Percentiles rank a stretch among this genome's conserved stretches.
Conservation (phyloP, 2,113 vertebrate genomes). For the Progne subis region DNA sequence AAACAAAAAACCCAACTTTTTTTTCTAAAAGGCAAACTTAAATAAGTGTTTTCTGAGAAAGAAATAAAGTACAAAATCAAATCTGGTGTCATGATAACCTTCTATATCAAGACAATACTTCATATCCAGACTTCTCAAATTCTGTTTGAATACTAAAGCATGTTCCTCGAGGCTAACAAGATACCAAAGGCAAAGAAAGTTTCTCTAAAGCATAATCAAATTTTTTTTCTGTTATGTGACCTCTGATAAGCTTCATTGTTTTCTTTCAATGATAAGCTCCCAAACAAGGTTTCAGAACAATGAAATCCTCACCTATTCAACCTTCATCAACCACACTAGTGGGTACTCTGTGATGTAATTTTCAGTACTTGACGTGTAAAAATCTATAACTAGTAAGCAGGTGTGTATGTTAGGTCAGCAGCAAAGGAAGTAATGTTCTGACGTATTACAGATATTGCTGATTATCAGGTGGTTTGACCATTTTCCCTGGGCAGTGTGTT, state of each 20-base stretch:
- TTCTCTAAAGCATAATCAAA: constrained; percentile 60
- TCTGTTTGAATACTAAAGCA: constrained; percentile 45
- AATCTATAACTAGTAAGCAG: neutral
- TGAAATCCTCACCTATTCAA: neutral
- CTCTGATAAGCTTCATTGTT: constrained; percentile 29
- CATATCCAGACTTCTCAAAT: constrained; percentile 18
- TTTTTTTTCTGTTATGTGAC: constrained; percentile 25
- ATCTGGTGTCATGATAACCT: neutral
- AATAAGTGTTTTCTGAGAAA: constrained; percentile 11
- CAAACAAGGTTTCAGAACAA: neutral
- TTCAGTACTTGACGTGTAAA: neutral
- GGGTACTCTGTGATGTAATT: neutral
- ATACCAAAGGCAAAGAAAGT: constrained; percentile 31
- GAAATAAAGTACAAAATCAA: neutral
- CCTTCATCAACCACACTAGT: neutral
- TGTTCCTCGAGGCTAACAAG: neutral
- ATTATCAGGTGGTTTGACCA: neutral
- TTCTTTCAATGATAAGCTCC: neutral
- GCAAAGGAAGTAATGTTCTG: neutral
- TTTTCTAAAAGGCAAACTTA: neutral
- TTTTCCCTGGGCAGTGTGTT: neutral
- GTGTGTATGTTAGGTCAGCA: neutral
- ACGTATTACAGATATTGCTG: neutral
- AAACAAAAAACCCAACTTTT: too few relatives aligned
- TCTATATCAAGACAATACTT: constrained; percentile 41